Percentiles rank a stretch among this genome's conserved stretches.
phyloP scores from a whole-genome alignment of 2,888 invertebrate species.

The Aromia moschata region DNA sequence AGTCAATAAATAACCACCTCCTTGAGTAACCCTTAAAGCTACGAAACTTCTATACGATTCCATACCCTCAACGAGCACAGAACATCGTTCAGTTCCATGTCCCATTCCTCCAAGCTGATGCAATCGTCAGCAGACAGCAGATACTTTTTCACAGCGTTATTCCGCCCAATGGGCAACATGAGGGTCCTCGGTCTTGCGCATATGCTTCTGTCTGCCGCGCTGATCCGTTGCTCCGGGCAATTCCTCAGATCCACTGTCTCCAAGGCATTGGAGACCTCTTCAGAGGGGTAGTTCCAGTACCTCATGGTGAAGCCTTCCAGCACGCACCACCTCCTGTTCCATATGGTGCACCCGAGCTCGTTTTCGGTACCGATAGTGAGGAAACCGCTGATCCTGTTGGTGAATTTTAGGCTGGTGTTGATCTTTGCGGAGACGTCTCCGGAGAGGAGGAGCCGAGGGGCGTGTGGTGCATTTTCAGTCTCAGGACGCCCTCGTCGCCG shows the following conservation, averaged over 20 bases:
- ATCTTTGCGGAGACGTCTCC: slow-evolving; percentile 32
- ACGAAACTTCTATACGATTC: slow-evolving; percentile 20
- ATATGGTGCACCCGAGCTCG: slow-evolving; percentile 28
- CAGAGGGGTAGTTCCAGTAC: slow-evolving; percentile 49
- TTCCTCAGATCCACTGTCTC: slow-evolving; percentile 35
- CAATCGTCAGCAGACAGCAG: slow-evolving; percentile 38
- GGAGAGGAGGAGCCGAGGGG: slow-evolving; percentile 32
- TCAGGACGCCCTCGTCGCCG: slow-evolving; percentile 12
- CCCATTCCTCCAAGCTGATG: slow-evolving; percentile 38
- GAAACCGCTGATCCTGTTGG: slow-evolving; percentile 38
- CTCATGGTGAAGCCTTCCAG: slow-evolving; percentile 38
- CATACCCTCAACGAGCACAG: slow-evolving; percentile 32
- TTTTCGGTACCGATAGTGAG: slow-evolving; percentile 40
- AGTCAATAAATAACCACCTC: too few relatives aligned
- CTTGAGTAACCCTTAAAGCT: not conserved
- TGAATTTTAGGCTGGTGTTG: slow-evolving; percentile 31
- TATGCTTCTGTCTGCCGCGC: slow-evolving; percentile 40
- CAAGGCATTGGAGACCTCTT: slow-evolving; percentile 37
- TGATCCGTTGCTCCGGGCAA: slow-evolving; percentile 29
- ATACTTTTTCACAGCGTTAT: slow-evolving; percentile 30
- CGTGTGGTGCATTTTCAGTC: slow-evolving; percentile 30
- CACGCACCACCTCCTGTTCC: slow-evolving; percentile 47
- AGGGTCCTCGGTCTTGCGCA: slow-evolving; percentile 45
- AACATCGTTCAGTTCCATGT: slow-evolving; percentile 33
- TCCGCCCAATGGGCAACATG: slow-evolving; percentile 30